A percentile compares a stretch with the other conserved stretches of the same genome.
phyloP scores from a whole-genome alignment of 2,888 invertebrate species.

The Octonoba sinensis region DNA sequence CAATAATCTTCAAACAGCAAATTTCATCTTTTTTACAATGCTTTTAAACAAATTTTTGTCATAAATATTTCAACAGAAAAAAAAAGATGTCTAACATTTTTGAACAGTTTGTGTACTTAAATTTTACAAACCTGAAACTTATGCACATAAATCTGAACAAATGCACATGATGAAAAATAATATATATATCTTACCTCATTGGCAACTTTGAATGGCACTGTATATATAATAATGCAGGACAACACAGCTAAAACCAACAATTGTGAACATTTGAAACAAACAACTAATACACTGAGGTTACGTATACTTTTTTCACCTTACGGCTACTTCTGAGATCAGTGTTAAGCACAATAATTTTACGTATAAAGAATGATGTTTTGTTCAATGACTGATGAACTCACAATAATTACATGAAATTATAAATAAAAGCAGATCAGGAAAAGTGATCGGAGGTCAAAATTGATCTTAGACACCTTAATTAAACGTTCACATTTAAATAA shows the following conservation, averaged over 20 bases:
- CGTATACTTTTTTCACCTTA: slow-evolving; percentile 59
- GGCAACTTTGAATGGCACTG: slow-evolving; percentile 65
- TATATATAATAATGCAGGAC: slow-evolving; percentile 58
- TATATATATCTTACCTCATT: slow-evolving; percentile 61
- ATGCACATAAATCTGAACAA: slow-evolving; percentile 62
- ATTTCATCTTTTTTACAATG: slow-evolving; percentile 50
- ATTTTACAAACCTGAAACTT: slow-evolving; percentile 62
- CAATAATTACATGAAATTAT: slow-evolving; percentile 46
- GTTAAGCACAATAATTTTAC: slow-evolving; percentile 50
- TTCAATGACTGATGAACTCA: slow-evolving; percentile 61
- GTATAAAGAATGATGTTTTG: slow-evolving; percentile 63
- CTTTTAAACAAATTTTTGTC: slow-evolving; percentile 34
- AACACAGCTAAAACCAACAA: slow-evolving; percentile 59
- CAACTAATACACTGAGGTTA: slow-evolving; percentile 56
- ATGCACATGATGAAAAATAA: slow-evolving; percentile 53
- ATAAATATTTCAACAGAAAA: slow-evolving; percentile 49
- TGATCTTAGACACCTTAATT: no score
- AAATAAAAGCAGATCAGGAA: slow-evolving; percentile 52
- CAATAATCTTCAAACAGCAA: slow-evolving; percentile 55
- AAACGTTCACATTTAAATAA: no score
- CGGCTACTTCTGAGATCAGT: slow-evolving; percentile 61
- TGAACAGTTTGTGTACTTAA: slow-evolving; percentile 38
- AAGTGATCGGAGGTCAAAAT: not conserved
- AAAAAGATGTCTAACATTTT: slow-evolving; percentile 37
- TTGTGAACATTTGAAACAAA: slow-evolving; percentile 59